Base-by-base conservation (phyloP, 2,797 vertebrate genomes). In the Pangasius larnaudii region DNA sequence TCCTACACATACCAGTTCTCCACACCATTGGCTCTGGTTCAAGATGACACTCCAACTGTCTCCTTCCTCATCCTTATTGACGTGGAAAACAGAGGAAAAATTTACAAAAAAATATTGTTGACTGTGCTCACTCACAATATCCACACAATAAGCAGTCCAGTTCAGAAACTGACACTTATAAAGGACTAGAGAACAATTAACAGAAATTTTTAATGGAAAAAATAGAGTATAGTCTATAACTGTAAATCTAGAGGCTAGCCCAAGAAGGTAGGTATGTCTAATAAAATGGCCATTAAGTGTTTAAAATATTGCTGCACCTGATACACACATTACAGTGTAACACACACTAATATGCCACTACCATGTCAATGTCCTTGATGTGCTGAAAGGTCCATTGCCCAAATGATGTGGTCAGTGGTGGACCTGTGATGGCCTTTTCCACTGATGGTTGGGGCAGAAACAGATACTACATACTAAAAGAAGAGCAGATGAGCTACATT, bases 371-470 rank as follows among this genome's bases (percentile, higher is more conserved):
- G 71, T 46, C 36, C 39, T 42, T 74, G 39, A 74, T 74, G 13
- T 51, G 74, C 27, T 77, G 27, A 77, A 77, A 77, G 74, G 74
- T 77, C 6, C 33, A 71, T 71, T 71, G 46, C 13, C 72, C 46
- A 51, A 49, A 75, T 49, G 51, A 51, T 77, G 46, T 30, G 46
- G 46, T 77, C 13, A 51, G 46, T 18, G 27, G 27, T 51, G 27
- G 42, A 46, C 22, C 11, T 46, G 22, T 74, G 22, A 74, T 74
- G 71, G 27, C 49, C 46, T 51, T 49, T 77, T 46, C 71, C 39
- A 46, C 36, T 46, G 10, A 42, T 13, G 39, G 13, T 36, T 36
- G 67, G 5, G 33, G 67, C 69, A 71, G 33, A 71, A 33, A 74
- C 71, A 27, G 22, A 46, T 22, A 39, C 18, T 22, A 9, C 46